Evolutionary conservation across 2,888 invertebrate genomes (phyloP).

Genomic region (Amphipyra berbera): DNA sequence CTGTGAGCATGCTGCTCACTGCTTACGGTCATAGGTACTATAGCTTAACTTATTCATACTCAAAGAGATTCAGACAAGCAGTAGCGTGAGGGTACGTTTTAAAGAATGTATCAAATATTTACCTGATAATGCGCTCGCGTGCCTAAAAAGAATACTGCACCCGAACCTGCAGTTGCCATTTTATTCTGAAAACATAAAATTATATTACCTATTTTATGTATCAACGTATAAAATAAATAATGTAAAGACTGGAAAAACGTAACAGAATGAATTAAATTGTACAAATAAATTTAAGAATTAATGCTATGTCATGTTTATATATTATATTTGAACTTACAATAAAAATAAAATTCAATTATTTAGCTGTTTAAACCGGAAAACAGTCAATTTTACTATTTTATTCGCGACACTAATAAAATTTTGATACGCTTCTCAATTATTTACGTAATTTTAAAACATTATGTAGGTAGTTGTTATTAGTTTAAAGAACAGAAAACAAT

Average conservation of each 20-base stretch:
- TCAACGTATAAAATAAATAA: no score
- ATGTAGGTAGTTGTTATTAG: neutral
- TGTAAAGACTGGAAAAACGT: no score
- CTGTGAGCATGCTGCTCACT: no score
- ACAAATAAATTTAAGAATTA: no score
- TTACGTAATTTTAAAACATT: slow-evolving; percentile 10
- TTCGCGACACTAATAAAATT: neutral
- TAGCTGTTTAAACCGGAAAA: no score
- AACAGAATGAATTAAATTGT: no score
- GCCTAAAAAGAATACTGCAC: slow-evolving; percentile 85
- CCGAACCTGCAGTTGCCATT: slow-evolving; percentile 77
- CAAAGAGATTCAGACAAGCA: slow-evolving; percentile 7
- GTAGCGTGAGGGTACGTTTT: neutral
- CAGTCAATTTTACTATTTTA: no score
- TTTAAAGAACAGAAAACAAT: neutral
- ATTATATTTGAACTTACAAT: no score
- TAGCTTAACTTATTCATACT: slow-evolving; percentile 27
- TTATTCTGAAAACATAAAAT: slow-evolving; percentile 44
- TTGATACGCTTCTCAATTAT: neutral
- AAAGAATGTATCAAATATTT: slow-evolving; percentile 17
- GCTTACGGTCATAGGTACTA: no score
- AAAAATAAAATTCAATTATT: no score
- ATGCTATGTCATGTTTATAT: no score
- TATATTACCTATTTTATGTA: neutral
- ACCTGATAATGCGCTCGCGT: slow-evolving; percentile 85